phyloP scores from a whole-genome alignment of 2,888 invertebrate species.

The Mythimna vitellina region DNA sequence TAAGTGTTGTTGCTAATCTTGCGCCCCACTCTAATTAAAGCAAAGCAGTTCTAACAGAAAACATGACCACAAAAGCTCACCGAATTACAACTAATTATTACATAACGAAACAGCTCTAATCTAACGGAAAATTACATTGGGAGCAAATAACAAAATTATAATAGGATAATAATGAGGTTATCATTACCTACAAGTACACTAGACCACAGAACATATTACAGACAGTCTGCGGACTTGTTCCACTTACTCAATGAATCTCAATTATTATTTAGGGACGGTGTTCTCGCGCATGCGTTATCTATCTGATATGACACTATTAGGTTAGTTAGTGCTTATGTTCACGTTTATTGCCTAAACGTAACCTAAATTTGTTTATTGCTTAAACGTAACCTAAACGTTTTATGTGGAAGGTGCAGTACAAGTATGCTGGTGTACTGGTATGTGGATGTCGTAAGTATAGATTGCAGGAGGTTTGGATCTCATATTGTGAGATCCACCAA shows the following conservation, averaged over 20 bases:
- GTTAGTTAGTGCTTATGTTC: slow-evolving; percentile 56
- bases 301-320: slow-evolving; percentile 59
- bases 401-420: slow-evolving; percentile 41
- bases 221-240: slow-evolving; percentile 73
- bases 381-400: slow-evolving; percentile 27
- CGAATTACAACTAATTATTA: slow-evolving; percentile 35
- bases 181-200: slow-evolving; percentile 68
- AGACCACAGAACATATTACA: slow-evolving; percentile 68
- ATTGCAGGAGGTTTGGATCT: slow-evolving; percentile 7
- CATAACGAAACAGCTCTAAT: slow-evolving; percentile 52
- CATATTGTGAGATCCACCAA: slow-evolving; percentile 4
- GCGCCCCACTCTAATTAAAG: slow-evolving; percentile 4
- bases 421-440: slow-evolving; percentile 9
- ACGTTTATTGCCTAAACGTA: slow-evolving; percentile 56
- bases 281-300: slow-evolving; percentile 61
- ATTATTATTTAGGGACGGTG: slow-evolving; percentile 66
- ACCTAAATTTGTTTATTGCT: slow-evolving; percentile 53
- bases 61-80: slow-evolving; percentile 39
- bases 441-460: slow-evolving; percentile 22
- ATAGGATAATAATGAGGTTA: slow-evolving; percentile 82
- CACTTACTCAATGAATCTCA: slow-evolving; percentile 73
- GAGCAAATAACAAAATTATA: slow-evolving; percentile 76
- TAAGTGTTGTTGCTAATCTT: slow-evolving; percentile 13
- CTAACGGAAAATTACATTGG: slow-evolving; percentile 77
- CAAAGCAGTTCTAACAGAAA: slow-evolving; percentile 9